A percentile compares a stretch with the other conserved stretches of the same genome.
Conservation (phyloP, 2,797 vertebrate species). For the Labeo calbasu region DNA sequence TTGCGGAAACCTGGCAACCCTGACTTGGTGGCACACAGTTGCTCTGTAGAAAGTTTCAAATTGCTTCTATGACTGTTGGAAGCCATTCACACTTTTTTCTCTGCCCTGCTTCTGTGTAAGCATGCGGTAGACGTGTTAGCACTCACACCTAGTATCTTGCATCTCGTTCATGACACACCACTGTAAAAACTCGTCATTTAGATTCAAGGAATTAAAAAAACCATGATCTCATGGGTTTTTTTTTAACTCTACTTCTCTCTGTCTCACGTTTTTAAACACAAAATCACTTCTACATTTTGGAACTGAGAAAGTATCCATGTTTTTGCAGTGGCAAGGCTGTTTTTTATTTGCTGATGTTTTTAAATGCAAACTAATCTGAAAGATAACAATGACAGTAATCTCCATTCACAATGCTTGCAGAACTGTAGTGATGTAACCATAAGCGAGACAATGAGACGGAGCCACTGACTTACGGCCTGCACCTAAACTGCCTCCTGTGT, state of each 20-base stretch:
- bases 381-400: constrained; percentile 9
- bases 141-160: background rate
- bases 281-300: background rate
- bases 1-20: too few relatives aligned
- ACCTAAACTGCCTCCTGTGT: constrained; percentile 62
- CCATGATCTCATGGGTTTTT: too few relatives aligned
- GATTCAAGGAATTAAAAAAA: background rate
- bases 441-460: constrained; percentile 53
- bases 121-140: background rate
- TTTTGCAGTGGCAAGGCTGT: background rate
- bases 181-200: background rate
- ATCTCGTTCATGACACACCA: background rate
- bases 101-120: background rate
- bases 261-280: background rate
- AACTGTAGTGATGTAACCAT: constrained; percentile 56
- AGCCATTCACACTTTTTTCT: background rate
- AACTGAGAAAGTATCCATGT: background rate
- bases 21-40: background rate
- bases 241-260: background rate
- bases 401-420: constrained; percentile 8
- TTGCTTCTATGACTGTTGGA: background rate
- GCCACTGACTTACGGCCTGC: constrained; percentile 56
- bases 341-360: background rate
- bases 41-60: background rate
- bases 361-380: background rate